Conservation (phyloP, 1,140 invertebrate species). For the Drosophila azteca region DNA sequence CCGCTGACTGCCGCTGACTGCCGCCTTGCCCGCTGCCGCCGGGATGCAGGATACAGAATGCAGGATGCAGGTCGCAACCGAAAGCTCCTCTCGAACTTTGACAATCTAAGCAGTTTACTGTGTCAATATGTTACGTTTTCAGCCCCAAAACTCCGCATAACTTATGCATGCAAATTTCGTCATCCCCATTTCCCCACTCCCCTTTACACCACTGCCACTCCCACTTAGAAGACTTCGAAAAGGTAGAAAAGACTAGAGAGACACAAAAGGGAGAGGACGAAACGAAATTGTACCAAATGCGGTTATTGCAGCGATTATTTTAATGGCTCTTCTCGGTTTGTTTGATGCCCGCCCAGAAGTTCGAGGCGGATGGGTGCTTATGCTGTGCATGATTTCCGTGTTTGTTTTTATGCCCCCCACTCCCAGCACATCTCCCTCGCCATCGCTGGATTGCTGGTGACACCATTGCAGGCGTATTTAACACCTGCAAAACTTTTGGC, state of each 20-base stretch:
- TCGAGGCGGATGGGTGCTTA: slow-evolving; percentile 30
- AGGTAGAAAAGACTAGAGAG: slow-evolving; percentile 51
- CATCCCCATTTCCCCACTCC: slow-evolving; percentile 9
- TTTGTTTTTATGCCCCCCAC: slow-evolving; percentile 5
- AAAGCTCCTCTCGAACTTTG: slow-evolving; percentile 67
- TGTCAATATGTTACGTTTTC: slow-evolving; percentile 77
- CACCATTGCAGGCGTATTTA: slow-evolving; percentile 55
- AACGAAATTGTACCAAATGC: slow-evolving; percentile 71
- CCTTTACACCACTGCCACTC: not conserved
- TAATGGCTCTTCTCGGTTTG: slow-evolving; percentile 71
- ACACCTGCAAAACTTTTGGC: slow-evolving; percentile 48
- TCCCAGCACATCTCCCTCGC: too few relatives aligned
- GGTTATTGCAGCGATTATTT: slow-evolving; percentile 81
- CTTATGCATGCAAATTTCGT: slow-evolving; percentile 78
- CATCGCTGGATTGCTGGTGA: not conserved
- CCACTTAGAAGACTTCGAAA: slow-evolving; percentile 57
- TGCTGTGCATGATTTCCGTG: slow-evolving; percentile 29
- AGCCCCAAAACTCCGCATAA: slow-evolving; percentile 61
- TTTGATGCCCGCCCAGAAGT: slow-evolving; percentile 40
- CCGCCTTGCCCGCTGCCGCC: not conserved
- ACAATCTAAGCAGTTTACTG: slow-evolving; percentile 80
- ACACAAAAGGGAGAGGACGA: slow-evolving; percentile 4
- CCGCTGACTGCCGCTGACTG: slow-evolving; percentile 3
- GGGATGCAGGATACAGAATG: slow-evolving; percentile 6
- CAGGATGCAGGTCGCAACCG: not conserved